Evolutionary conservation across 2,888 invertebrate genomes (phyloP).

Genomic region (Agelastica alni): DNA sequence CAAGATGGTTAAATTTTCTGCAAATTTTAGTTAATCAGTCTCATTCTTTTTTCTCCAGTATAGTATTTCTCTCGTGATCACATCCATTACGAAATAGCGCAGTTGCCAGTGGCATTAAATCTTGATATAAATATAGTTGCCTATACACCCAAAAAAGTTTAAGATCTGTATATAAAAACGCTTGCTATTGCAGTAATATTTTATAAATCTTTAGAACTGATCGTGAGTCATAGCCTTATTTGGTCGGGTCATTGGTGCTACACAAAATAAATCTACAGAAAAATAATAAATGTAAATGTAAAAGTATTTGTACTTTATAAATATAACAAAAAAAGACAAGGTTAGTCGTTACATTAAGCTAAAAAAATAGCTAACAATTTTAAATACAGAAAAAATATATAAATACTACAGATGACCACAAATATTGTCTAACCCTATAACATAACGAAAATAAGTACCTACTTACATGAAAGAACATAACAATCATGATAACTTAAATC

Average conservation of each 20-base stretch:
- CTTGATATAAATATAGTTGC: too few species aligned
- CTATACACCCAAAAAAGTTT: too few species aligned
- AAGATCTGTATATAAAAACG: too few species aligned
- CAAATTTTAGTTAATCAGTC: too few species aligned
- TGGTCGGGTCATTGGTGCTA: not conserved
- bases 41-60: too few species aligned
- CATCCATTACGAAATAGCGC: too few species aligned
- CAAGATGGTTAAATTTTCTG: too few species aligned
- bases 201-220: too few species aligned
- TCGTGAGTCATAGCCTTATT: not conserved
- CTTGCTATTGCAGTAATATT: too few species aligned
- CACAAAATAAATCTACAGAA: not conserved
- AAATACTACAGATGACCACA: constrained; percentile 1
- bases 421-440: not conserved
- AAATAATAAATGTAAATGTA: not conserved
- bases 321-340: not conserved
- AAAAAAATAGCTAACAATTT: not conserved
- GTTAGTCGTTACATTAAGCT: constrained; percentile 2
- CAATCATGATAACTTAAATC: too few species aligned
- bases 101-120: too few species aligned
- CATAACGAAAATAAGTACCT: not conserved
- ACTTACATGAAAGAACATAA: not conserved
- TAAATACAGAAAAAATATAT: constrained; percentile 5
- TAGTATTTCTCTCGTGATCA: too few species aligned
- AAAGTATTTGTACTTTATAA: not conserved